Base-by-base conservation (phyloP, 2,113 vertebrate species). In the Microtus ochrogaster region DNA sequence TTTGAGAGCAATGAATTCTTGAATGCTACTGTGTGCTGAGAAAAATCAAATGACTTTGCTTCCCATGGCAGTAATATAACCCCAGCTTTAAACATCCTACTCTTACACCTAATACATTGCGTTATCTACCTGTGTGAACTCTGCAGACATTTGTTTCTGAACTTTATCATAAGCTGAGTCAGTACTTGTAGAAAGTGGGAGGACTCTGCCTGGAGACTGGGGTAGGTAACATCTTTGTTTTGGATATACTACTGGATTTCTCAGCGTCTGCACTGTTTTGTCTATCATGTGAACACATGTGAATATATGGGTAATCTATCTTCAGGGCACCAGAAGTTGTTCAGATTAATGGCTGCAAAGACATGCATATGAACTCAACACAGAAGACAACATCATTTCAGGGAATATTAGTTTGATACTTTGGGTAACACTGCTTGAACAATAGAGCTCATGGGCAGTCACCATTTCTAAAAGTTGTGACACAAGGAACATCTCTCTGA, bases 1-100 rank as follows among this genome's bases (percentile, higher is more conserved):
- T 82, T 92, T 77, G 76, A 92, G 36, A 68, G 22, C 70, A 86
- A 44, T 41, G 39, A 41, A 79, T 87, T 94, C 41, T 72, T 68
- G 30, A 72, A 72, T 82, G 92, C 89, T 26, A n/a, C 8, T 61
- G n/a, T 66, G 47, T 63, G 39, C 58, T 89, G 30, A 49, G 63
- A 81, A 89, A 90, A n/a, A 68, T 1, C 28, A 24, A 36, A 78
- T 96, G 13, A 4, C 13, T 81, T 78, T 95, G 39, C 47, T 91
- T 93, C 17, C 36, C 0, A 10, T n/a, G n/a, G 41, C 82, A 77
- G 5, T 66, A 82, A 39, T 36, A 17, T 1, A 82, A 24, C 11
- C 13, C n/a, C 93, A 5, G 14, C 33, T n/a, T n/a, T 65, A 74
- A 93, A 89, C 4, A 28, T 78, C 61, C 79, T 74, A 55, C 13